These are phyloP conservation scores for Urechis unicinctus DNA, from an alignment of 2,888 invertebrate genomes.

Conservation along the genomic window DNA sequence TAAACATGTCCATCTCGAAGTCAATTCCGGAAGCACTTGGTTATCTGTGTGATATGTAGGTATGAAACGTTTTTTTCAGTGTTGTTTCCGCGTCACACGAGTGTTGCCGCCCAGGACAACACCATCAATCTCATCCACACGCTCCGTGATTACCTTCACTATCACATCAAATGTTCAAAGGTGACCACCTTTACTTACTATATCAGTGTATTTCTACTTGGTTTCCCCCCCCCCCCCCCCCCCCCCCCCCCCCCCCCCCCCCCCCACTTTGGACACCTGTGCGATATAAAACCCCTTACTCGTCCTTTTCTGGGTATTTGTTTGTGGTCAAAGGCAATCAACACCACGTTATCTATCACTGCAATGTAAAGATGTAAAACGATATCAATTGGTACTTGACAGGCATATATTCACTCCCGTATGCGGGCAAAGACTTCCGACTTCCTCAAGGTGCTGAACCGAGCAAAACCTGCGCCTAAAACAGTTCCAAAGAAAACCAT, in stretches of 20 bases:
- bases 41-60: neutral
- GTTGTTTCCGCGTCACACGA: conserved; percentile 93
- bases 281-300: too few species aligned
- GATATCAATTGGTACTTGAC: too few species aligned
- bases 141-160: conserved; percentile 99
- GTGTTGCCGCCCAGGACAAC: conserved; percentile 77
- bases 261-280: too few species aligned
- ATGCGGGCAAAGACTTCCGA: conserved; percentile 99
- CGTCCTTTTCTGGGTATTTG: too few species aligned
- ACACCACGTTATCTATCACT: too few species aligned
- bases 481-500: conserved; percentile 47
- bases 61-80: conserved; percentile 56
- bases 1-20: too few species aligned
- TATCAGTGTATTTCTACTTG: neutral
- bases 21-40: too few species aligned
- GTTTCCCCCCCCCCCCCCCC: too few species aligned
- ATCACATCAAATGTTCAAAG: conserved; percentile 99
- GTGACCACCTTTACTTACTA: too few species aligned
- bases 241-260: too few species aligned
- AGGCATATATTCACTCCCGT: conserved; percentile 96
- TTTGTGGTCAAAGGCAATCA: too few species aligned
- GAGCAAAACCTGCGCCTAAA: conserved; percentile 71
- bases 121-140: conserved; percentile 99
- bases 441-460: conserved; percentile 96
- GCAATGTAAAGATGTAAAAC: too few species aligned